These are phyloP conservation scores for Macrosoma leucophasiata DNA, from an alignment of 2,888 invertebrate genomes.

Conservation along the genomic window DNA sequence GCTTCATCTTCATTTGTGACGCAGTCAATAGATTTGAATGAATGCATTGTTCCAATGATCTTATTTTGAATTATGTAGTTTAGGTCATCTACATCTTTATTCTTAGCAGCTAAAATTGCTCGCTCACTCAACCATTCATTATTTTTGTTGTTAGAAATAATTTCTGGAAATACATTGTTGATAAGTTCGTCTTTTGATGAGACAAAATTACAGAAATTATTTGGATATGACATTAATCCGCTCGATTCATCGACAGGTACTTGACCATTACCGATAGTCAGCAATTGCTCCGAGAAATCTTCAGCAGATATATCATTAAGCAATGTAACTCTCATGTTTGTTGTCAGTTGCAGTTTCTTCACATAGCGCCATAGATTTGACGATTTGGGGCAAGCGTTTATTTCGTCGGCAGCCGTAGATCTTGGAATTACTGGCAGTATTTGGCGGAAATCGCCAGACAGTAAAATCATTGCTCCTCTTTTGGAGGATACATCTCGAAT, in stretches of 20 bases:
- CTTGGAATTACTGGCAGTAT: slow-evolving; percentile 23
- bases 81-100: slow-evolving; percentile 36
- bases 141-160: slow-evolving; percentile 28
- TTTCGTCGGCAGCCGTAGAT: slow-evolving; percentile 12
- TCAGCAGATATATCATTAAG: slow-evolving; percentile 28
- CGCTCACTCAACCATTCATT: slow-evolving; percentile 17
- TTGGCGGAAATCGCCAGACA: slow-evolving; percentile 24
- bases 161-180: slow-evolving; percentile 23
- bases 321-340: slow-evolving; percentile 20
- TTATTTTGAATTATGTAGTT: slow-evolving; percentile 31
- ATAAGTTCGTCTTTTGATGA: slow-evolving; percentile 26
- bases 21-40: slow-evolving; percentile 28
- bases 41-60: slow-evolving; percentile 21
- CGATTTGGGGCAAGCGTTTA: slow-evolving; percentile 12
- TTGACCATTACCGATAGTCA: slow-evolving; percentile 37
- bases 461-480: slow-evolving; percentile 22
- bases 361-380: slow-evolving; percentile 14
- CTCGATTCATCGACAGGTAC: slow-evolving; percentile 32
- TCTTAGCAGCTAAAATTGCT: slow-evolving; percentile 35
- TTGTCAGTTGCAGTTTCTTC: slow-evolving; percentile 17
- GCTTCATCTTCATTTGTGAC: slow-evolving; percentile 29
- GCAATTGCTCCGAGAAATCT: slow-evolving; percentile 37
- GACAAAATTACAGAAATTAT: slow-evolving; percentile 34
- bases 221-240: slow-evolving; percentile 37
- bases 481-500: slow-evolving; percentile 16